phyloP scores from a whole-genome alignment of 2,888 invertebrate species.

The Papilio demoleus region DNA sequence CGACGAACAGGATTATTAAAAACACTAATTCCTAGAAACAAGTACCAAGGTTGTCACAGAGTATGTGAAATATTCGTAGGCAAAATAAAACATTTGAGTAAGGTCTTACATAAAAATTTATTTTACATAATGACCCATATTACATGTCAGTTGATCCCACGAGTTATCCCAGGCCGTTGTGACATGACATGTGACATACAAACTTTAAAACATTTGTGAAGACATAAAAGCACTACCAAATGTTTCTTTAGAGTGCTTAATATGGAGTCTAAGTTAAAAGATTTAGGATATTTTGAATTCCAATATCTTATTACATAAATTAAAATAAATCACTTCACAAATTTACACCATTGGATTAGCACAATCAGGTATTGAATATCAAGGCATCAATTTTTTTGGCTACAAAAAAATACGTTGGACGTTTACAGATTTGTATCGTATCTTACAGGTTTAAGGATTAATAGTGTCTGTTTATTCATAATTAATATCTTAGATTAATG shows the following conservation, averaged over 20 bases:
- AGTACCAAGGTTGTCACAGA: conserved; percentile 6
- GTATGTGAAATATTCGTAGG: conserved; percentile 11
- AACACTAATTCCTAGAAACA: neutral
- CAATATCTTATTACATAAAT: neutral
- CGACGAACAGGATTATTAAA: neutral
- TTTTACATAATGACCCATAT: conserved; percentile 41
- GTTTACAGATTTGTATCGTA: too few species aligned
- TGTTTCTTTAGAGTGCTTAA: conserved; percentile 60
- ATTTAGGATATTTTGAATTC: conserved; percentile 36
- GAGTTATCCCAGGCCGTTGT: conserved; percentile 59
- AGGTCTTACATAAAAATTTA: conserved; percentile 50
- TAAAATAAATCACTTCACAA: neutral
- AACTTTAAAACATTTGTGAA: conserved; percentile 74
- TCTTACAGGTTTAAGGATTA: too few species aligned
- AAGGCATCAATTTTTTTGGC: too few species aligned
- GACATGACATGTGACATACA: conserved; percentile 63
- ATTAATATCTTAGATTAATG: too few species aligned
- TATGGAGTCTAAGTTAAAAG: conserved; percentile 46
- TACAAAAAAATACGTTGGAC: too few species aligned
- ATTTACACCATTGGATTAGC: neutral
- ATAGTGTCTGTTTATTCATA: too few species aligned
- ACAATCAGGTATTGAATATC: too few species aligned
- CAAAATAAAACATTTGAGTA: conserved; percentile 50
- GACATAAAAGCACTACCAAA: conserved; percentile 76
- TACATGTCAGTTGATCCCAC: conserved; percentile 59